phyloP scores from a whole-genome alignment of 2,888 invertebrate genomes.

The Synergus gifuensis region DNA sequence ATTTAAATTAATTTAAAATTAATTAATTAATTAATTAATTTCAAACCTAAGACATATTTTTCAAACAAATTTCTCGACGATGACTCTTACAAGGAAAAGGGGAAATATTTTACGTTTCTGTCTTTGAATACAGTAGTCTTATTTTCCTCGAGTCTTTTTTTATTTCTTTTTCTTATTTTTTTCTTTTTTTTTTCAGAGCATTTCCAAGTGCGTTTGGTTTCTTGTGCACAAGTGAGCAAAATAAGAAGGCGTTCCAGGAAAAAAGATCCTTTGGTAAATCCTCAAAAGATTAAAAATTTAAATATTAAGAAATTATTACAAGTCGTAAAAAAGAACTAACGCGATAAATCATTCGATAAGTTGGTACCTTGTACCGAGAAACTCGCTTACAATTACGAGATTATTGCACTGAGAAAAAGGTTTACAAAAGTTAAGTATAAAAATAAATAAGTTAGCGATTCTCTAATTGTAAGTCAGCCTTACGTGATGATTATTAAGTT shows the following conservation, averaged over 20 bases:
- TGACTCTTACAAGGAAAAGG: neutral
- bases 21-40: too few relatives aligned
- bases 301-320: neutral
- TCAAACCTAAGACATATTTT: neutral
- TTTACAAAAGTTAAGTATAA: slow-evolving; percentile 35
- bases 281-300: neutral
- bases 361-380: neutral
- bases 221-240: slow-evolving; percentile 30
- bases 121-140: slow-evolving; percentile 30
- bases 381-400: slow-evolving; percentile 24
- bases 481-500: slow-evolving; percentile 21
- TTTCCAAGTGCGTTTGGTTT: slow-evolving; percentile 22
- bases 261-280: slow-evolving; percentile 21
- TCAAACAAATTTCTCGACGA: too few relatives aligned
- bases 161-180: slow-evolving; percentile 26
- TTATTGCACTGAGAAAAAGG: slow-evolving; percentile 32
- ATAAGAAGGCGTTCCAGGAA: slow-evolving; percentile 31
- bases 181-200: slow-evolving; percentile 45
- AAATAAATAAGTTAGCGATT: slow-evolving; percentile 32
- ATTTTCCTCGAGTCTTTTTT: slow-evolving; percentile 24
- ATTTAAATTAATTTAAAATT: too few relatives aligned
- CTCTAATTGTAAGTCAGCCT: slow-evolving; percentile 29
- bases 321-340: slow-evolving; percentile 10
- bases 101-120: slow-evolving; percentile 4
- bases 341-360: slow-evolving; percentile 14